Evolutionary conservation across 2,113 vertebrate species (phyloP).

Genomic region (Eurystomus gularis): DNA sequence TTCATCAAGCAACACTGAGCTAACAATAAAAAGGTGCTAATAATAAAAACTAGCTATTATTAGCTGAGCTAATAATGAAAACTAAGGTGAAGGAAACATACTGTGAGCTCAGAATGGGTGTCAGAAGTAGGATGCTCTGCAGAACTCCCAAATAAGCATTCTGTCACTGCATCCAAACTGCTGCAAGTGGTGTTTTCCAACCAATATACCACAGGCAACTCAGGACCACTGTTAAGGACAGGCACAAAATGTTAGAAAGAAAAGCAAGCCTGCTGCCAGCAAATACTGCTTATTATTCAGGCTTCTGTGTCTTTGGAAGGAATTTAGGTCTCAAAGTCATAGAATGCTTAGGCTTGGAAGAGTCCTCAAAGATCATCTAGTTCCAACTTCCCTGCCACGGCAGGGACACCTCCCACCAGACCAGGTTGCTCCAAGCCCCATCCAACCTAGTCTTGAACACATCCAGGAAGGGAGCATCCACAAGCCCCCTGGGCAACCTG

Average conservation of each 20-base stretch:
- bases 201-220: neutral
- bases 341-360: too few species aligned
- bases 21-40: neutral
- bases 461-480: too few species aligned
- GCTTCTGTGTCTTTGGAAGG: neutral
- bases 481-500: too few species aligned
- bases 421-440: too few species aligned
- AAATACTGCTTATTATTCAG: neutral
- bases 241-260: neutral
- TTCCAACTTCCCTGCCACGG: too few species aligned
- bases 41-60: conserved; percentile 15
- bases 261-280: neutral
- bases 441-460: too few species aligned
- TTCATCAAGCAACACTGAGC: neutral
- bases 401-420: too few species aligned
- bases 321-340: neutral
- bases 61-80: conserved; percentile 14
- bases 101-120: neutral
- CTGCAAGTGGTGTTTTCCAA: neutral
- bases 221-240: neutral
- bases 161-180: neutral
- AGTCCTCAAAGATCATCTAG: too few species aligned
- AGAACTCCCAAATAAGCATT: neutral
- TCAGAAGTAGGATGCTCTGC: neutral
- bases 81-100: neutral